Conservation (phyloP, 2,797 vertebrate species). For the Cichlasoma orientale region DNA sequence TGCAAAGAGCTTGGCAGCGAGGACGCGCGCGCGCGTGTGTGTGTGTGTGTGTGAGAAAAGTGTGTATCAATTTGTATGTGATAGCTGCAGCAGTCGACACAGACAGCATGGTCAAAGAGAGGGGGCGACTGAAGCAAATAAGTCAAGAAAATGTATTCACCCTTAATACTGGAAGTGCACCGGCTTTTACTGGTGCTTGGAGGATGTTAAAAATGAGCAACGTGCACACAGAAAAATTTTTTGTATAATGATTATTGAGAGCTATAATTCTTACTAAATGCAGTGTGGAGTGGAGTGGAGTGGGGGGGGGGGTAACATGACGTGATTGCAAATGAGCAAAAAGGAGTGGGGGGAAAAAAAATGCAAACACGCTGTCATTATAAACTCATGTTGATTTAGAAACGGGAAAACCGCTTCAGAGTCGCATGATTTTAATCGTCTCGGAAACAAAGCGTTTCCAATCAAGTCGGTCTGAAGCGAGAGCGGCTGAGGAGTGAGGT, state of each 20-base stretch:
- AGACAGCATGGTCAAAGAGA: constrained; percentile 46
- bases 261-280: constrained; percentile 10
- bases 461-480: constrained; percentile 32
- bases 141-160: constrained; percentile 32
- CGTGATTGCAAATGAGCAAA: constrained; percentile 3
- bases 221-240: constrained; percentile 8
- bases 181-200: not conserved
- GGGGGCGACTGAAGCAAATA: constrained; percentile 30
- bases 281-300: not conserved
- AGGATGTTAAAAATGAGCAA: constrained; percentile 9
- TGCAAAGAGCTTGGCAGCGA: constrained; percentile 15
- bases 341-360: not conserved
- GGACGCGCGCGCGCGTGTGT: constrained; percentile 15
- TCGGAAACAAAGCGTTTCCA: constrained; percentile 52
- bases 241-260: not conserved
- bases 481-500: constrained; percentile 46
- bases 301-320: not conserved
- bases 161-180: constrained; percentile 1
- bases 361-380: not conserved
- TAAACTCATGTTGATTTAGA: constrained; percentile 4
- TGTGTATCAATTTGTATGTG: constrained; percentile 6
- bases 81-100: constrained; percentile 33
- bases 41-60: constrained; percentile 19
- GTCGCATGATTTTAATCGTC: constrained; percentile 44
- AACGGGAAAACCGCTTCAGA: constrained; percentile 21